A percentile compares a stretch with the other conserved stretches of the same genome.
phyloP scores from a whole-genome alignment of 2,113 vertebrate genomes.

The Phaetusa simplex region DNA sequence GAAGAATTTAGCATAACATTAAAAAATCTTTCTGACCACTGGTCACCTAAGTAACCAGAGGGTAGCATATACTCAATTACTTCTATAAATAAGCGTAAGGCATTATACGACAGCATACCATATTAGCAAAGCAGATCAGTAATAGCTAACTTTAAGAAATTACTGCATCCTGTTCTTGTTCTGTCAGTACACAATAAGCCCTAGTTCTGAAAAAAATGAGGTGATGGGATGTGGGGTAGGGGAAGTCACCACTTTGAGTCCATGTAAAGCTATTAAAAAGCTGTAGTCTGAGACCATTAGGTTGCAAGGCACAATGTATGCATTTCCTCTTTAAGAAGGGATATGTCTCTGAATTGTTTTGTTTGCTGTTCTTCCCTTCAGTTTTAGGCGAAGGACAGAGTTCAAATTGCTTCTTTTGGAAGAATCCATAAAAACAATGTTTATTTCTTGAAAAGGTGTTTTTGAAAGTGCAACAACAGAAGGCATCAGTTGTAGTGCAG shows the following conservation, averaged over 20 bases:
- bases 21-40: neutral
- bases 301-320: neutral
- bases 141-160: neutral
- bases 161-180: neutral
- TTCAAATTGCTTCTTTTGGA: neutral
- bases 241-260: neutral
- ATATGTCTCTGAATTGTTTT: neutral
- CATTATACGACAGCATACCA: neutral
- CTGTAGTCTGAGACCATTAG: neutral
- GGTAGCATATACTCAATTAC: neutral
- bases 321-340: neutral
- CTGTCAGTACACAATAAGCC: neutral
- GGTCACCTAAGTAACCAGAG: neutral
- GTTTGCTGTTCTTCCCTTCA: neutral
- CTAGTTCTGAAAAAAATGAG: neutral
- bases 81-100: neutral
- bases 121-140: neutral
- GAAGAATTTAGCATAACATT: neutral
- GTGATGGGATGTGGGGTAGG: neutral
- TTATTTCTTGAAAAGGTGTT: neutral
- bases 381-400: neutral
- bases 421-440: neutral
- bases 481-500: neutral
- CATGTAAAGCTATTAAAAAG: neutral
- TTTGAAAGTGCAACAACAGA: neutral